phyloP scores from a whole-genome alignment of 2,113 vertebrate species.

The Pituophis catenifer region DNA sequence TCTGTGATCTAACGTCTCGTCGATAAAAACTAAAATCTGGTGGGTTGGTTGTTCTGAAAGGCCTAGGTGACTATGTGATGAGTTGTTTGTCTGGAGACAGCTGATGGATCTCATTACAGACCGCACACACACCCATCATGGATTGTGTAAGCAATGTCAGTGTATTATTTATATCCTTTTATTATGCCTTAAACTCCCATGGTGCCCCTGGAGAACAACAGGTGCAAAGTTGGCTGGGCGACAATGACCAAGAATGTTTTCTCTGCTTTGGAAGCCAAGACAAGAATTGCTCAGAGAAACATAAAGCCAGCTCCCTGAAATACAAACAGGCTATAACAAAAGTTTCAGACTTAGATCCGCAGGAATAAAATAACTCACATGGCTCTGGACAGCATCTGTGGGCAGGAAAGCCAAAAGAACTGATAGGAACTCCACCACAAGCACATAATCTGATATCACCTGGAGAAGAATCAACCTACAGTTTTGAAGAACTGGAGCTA shows the following conservation, averaged over 20 bases:
- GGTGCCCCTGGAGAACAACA: conserved; percentile 52
- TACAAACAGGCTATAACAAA: conserved; percentile 12
- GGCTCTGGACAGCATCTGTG: not conserved
- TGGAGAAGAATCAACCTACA: not conserved
- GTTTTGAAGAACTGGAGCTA: not conserved
- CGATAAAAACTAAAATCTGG: not conserved
- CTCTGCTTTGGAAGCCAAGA: not conserved
- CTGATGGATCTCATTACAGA: conserved; percentile 37
- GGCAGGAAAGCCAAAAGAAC: not conserved
- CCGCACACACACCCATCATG: not conserved
- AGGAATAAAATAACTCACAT: not conserved
- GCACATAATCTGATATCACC: not conserved
- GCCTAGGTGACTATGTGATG: not conserved
- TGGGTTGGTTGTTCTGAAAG: not conserved
- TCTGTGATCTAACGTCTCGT: not conserved
- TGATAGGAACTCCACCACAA: not conserved
- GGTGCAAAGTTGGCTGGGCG: conserved; percentile 51
- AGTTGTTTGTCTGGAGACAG: not conserved
- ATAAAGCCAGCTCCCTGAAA: conserved; percentile 22
- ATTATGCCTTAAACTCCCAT: conserved; percentile 51
- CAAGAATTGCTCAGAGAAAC: conserved; percentile 3
- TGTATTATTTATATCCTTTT: conserved; percentile 65
- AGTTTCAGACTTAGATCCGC: not conserved
- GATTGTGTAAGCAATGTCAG: conserved; percentile 38
- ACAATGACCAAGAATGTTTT: conserved; percentile 15